Conservation (phyloP, 2,888 invertebrate genomes). For the Dione juno region DNA sequence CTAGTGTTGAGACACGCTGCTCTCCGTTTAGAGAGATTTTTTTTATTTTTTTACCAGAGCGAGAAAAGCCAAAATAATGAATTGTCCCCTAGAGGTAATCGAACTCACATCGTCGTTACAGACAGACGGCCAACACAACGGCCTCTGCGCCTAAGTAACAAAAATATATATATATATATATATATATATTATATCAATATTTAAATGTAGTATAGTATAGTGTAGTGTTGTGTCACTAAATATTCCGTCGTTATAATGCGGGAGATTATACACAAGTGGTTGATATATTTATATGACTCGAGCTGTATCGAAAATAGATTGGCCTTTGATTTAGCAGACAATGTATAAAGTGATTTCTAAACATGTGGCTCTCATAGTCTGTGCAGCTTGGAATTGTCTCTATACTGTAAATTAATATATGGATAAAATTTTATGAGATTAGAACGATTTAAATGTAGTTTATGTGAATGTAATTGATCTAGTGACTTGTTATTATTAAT, state of each 20-base stretch:
- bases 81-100: no score
- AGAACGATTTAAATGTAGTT: background rate
- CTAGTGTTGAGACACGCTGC: no score
- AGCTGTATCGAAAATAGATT: slow-evolving; percentile 24
- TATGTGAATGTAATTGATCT: no score
- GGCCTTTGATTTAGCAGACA: slow-evolving; percentile 27
- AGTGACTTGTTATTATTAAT: no score
- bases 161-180: background rate
- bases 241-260: background rate
- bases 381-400: background rate
- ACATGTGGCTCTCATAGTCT: slow-evolving; percentile 19
- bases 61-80: no score
- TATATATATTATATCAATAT: background rate
- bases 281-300: slow-evolving; percentile 16
- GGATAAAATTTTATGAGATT: background rate
- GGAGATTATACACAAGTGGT: slow-evolving; percentile 11
- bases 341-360: slow-evolving; percentile 30
- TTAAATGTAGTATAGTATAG: background rate
- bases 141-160: no score
- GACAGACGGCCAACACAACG: no score
- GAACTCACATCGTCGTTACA: no score
- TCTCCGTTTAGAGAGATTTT: no score
- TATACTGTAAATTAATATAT: background rate
- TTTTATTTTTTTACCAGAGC: no score
- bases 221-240: slow-evolving; percentile 3